Conservation (phyloP, 2,113 vertebrate genomes). For the Pelodiscus sinensis region DNA sequence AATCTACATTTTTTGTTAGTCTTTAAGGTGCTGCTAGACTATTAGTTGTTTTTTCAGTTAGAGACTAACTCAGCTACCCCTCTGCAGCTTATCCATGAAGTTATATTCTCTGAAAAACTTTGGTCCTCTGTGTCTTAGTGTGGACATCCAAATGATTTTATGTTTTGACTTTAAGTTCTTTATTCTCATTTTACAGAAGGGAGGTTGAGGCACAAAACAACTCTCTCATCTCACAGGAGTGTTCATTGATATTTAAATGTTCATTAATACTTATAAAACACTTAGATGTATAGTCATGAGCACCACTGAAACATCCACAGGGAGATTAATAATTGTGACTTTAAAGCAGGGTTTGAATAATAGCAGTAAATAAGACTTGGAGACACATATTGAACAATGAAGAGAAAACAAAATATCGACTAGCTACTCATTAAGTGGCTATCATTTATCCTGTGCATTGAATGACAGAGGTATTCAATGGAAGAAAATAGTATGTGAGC, state of each 20-base stretch:
- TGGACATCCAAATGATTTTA: not conserved
- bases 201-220: not conserved
- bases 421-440: not conserved
- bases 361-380: not conserved
- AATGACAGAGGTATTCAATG: not conserved
- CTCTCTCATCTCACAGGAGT: not conserved
- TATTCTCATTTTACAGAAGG: not conserved
- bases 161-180: not conserved
- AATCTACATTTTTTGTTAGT: too few species aligned
- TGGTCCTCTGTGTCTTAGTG: not conserved
- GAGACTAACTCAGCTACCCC: too few species aligned
- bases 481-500: not conserved
- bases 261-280: not conserved
- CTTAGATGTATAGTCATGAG: not conserved
- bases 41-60: too few species aligned
- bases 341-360: not conserved
- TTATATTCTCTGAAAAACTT: not conserved
- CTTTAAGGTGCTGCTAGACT: too few species aligned
- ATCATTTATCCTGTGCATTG: not conserved
- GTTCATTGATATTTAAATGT: not conserved
- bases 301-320: not conserved
- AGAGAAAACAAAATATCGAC: not conserved
- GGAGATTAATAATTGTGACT: not conserved
- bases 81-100: too few species aligned
- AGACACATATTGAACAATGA: not conserved